Conservation (phyloP, 2,797 vertebrate genomes). For the Nyctalus aviator region DNA sequence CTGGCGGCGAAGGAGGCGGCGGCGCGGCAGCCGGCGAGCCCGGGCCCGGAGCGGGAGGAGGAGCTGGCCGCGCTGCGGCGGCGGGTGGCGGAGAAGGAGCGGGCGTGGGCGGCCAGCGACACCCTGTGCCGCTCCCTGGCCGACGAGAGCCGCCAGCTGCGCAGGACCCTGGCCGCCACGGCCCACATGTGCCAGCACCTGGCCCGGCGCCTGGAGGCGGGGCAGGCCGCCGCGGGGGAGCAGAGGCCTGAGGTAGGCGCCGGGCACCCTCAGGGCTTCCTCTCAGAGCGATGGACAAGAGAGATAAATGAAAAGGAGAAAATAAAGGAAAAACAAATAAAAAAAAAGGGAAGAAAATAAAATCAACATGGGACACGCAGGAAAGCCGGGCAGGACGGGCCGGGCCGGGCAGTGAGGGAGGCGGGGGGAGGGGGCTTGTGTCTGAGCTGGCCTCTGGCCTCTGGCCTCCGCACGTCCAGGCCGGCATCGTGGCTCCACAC, state of each 20-base stretch:
- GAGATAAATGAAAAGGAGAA: no score
- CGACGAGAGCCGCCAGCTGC: constrained; percentile 92
- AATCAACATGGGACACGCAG: neutral
- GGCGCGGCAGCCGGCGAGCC: constrained; percentile 86
- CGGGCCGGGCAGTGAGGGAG: no score
- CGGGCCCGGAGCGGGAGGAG: constrained; percentile 85
- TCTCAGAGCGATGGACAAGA: neutral
- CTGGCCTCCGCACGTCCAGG: no score
- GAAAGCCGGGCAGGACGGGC: neutral
- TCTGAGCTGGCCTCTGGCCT: no score
- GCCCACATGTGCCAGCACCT: constrained; percentile 95
- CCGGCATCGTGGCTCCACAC: no score
- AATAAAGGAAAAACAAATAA: no score
- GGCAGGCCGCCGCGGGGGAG: constrained; percentile 77
- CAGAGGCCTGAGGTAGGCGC: constrained; percentile 64
- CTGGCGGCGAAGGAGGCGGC: constrained; percentile 91
- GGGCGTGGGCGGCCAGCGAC: constrained; percentile 90
- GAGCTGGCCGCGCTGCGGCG: constrained; percentile 86
- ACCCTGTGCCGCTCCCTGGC: constrained; percentile 93
- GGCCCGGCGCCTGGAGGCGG: constrained; percentile 91
- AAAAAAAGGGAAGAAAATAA: no score
- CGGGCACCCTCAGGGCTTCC: neutral
- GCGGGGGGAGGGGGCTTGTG: no score
- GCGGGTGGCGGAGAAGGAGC: constrained; percentile 89
- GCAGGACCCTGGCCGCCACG: constrained; percentile 90